Percentiles rank a stretch among this genome's conserved stretches.
phyloP scores from a whole-genome alignment of 1,140 invertebrate genomes.

The Dreissena rostriformis region DNA sequence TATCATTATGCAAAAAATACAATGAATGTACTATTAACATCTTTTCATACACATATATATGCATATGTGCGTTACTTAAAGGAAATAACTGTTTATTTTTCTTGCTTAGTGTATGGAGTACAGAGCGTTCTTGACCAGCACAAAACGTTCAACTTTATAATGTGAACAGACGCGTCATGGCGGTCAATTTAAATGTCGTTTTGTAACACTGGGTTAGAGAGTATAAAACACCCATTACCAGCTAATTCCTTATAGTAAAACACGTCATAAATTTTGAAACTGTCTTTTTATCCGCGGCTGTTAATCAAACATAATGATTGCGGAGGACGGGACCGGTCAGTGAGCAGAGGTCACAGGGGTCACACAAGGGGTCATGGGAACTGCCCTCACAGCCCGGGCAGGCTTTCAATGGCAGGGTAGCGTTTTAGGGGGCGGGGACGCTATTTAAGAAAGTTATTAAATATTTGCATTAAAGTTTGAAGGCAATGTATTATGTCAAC shows the following conservation, averaged over 20 bases:
- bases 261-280: slow-evolving; percentile 42
- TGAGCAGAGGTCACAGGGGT: slow-evolving; percentile 24
- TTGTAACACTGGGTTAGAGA: too few species aligned
- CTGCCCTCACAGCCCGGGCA: slow-evolving; percentile 25
- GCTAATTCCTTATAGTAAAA: background rate
- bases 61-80: too few species aligned
- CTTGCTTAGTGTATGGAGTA: too few species aligned
- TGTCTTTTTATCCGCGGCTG: background rate
- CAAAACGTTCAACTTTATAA: too few species aligned
- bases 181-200: too few species aligned
- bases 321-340: background rate
- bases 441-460: slow-evolving; percentile 42
- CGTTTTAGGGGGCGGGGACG: background rate
- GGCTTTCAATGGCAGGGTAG: background rate
- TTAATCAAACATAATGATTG: slow-evolving; percentile 41
- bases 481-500: background rate
- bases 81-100: too few species aligned
- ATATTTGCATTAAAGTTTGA: slow-evolving; percentile 53
- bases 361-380: slow-evolving; percentile 50
- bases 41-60: too few species aligned
- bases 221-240: too few species aligned
- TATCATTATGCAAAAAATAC: too few species aligned
- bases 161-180: too few species aligned
- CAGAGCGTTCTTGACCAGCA: too few species aligned
- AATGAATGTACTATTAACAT: too few species aligned